A percentile compares a stretch with the other conserved stretches of the same genome.
Conservation (phyloP, 2,888 invertebrate genomes). For the Gortyna flavago region DNA sequence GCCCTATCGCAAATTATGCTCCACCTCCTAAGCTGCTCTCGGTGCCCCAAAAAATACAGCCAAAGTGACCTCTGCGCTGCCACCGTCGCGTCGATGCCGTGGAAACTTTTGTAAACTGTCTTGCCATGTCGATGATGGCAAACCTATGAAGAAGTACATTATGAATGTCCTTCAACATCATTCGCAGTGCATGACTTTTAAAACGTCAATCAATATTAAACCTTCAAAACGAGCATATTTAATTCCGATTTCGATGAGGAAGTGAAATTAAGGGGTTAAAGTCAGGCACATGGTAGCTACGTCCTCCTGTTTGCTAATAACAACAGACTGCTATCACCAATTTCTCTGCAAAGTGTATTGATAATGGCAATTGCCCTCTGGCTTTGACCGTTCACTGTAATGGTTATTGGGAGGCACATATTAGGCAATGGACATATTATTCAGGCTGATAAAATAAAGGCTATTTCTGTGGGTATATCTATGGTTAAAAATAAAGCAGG, state of each 20-base stretch:
- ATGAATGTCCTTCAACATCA: background rate
- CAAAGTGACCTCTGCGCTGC: too few relatives aligned
- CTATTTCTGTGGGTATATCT: background rate
- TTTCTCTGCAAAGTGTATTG: conserved; percentile 25
- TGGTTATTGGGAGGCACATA: conserved; percentile 20
- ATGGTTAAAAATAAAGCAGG: background rate
- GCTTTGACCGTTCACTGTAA: conserved; percentile 23
- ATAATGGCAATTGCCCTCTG: conserved; percentile 23
- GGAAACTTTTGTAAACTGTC: too few relatives aligned
- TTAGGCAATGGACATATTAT: background rate
- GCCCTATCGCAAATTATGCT: too few relatives aligned
- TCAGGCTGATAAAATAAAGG: background rate
- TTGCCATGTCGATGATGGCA: too few relatives aligned
- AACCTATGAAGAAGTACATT: background rate
- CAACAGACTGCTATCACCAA: conserved; percentile 26
- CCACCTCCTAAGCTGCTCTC: too few relatives aligned
- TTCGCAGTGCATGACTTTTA: background rate
- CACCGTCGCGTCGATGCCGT: too few relatives aligned
- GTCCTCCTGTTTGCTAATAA: conserved; percentile 5
- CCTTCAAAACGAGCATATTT: background rate
- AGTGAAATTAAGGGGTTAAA: background rate
- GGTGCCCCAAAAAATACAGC: too few relatives aligned
- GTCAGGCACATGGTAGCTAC: background rate
- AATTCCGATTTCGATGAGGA: background rate
- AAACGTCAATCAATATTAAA: background rate